These are phyloP conservation scores for Cynopterus brachyotis DNA, from an alignment of 2,113 vertebrate species.

Conservation along the genomic window DNA sequence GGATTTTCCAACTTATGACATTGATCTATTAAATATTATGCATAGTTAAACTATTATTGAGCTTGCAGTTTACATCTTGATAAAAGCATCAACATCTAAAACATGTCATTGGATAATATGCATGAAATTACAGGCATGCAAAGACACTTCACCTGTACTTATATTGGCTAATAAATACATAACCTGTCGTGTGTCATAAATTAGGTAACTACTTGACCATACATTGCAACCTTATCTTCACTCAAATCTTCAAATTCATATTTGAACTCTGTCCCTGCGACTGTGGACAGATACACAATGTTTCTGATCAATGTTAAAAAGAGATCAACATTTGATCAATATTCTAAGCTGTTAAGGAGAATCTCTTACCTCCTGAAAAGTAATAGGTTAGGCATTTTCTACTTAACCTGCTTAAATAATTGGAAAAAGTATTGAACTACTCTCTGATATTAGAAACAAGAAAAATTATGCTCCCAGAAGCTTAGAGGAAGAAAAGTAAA, in stretches of 20 bases:
- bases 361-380: background rate
- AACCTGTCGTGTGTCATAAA: background rate
- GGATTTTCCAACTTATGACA: background rate
- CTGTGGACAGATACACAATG: background rate
- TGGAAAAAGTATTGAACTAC: background rate
- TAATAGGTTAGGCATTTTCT: background rate
- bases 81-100: constrained; percentile 26
- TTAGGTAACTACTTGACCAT: background rate
- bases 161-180: constrained; percentile 2
- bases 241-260: background rate
- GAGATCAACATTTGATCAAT: background rate
- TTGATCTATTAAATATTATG: background rate
- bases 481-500: background rate
- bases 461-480: background rate
- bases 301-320: background rate
- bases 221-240: background rate
- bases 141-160: background rate
- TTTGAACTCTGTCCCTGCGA: constrained; percentile 5
- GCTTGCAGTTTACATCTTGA: background rate
- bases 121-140: background rate
- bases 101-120: background rate
- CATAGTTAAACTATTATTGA: constrained; percentile 17
- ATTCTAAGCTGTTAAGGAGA: background rate
- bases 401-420: background rate
- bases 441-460: constrained; percentile 20